Conservation (phyloP, 2,888 invertebrate species). For the Cephus pygmeus region DNA sequence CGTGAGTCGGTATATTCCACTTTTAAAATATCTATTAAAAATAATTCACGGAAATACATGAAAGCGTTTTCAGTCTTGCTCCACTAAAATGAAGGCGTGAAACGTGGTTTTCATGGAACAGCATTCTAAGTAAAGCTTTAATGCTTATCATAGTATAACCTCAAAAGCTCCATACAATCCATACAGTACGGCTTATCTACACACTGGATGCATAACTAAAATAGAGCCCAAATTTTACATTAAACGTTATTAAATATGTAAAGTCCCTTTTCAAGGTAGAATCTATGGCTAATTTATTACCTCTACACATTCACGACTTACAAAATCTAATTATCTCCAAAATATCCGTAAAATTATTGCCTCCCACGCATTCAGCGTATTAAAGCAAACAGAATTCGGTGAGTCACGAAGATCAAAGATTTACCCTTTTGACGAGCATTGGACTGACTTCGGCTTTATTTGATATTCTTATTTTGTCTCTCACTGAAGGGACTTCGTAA, state of each 20-base stretch:
- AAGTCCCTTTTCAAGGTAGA: neutral
- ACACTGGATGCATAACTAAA: neutral
- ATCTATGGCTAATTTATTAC: neutral
- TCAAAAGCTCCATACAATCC: neutral
- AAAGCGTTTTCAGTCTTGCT: neutral
- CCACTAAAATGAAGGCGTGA: neutral
- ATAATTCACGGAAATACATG: neutral
- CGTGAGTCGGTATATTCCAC: neutral
- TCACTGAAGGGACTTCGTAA: neutral
- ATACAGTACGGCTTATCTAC: neutral
- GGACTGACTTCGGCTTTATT: neutral
- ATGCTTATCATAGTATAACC: neutral
- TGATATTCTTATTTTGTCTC: neutral
- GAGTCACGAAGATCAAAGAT: neutral
- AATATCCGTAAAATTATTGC: neutral
- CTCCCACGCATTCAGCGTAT: neutral
- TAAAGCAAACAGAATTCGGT: neutral
- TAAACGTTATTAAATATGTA: neutral
- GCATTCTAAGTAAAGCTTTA: neutral
- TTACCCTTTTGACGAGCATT: neutral
- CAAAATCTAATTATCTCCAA: neutral
- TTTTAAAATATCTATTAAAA: neutral
- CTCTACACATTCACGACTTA: neutral
- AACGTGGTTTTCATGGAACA: neutral
- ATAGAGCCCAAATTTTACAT: neutral